Conservation (phyloP, 92 coral and sea anemone species). For the Desmophyllum pertusum region DNA sequence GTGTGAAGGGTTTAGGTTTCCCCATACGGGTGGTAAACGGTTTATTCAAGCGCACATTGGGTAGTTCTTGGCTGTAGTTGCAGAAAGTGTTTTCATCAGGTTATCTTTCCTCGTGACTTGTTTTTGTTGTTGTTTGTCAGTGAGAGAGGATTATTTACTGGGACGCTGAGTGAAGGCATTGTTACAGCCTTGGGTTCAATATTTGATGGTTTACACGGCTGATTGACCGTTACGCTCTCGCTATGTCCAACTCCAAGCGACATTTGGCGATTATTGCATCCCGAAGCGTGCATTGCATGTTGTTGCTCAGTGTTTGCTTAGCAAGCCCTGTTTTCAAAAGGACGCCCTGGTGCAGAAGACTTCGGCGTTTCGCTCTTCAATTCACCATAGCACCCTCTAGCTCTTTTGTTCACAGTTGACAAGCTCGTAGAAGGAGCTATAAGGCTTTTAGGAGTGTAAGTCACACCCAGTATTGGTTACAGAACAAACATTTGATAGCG, state of each 20-base stretch:
- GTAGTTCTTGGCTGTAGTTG: not conserved
- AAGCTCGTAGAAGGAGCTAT: constrained; percentile 31
- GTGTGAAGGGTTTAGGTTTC: not conserved
- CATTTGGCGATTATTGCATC: not conserved
- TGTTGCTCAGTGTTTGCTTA: constrained; percentile 36
- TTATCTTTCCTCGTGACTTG: not conserved
- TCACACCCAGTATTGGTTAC: not conserved
- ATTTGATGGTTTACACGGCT: constrained; percentile 33
- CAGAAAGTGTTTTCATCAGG: not conserved
- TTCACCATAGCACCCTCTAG: not conserved
- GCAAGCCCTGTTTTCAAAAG: constrained; percentile 58
- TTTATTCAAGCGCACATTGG: not conserved
- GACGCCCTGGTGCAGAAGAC: constrained; percentile 6
- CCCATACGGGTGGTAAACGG: not conserved
- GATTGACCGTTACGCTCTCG: not conserved
- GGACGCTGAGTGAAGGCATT: not conserved
- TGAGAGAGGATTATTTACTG: not conserved
- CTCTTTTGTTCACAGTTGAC: constrained; percentile 15
- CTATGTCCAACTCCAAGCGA: not conserved
- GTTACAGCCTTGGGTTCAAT: constrained; percentile 14
- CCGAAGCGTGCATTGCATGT: constrained; percentile 5
- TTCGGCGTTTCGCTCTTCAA: not conserved
- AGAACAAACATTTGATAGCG: not conserved
- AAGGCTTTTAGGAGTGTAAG: not conserved
- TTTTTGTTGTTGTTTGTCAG: not conserved